phyloP scores from a whole-genome alignment of 2,888 invertebrate genomes.

The Craniophora ligustri region DNA sequence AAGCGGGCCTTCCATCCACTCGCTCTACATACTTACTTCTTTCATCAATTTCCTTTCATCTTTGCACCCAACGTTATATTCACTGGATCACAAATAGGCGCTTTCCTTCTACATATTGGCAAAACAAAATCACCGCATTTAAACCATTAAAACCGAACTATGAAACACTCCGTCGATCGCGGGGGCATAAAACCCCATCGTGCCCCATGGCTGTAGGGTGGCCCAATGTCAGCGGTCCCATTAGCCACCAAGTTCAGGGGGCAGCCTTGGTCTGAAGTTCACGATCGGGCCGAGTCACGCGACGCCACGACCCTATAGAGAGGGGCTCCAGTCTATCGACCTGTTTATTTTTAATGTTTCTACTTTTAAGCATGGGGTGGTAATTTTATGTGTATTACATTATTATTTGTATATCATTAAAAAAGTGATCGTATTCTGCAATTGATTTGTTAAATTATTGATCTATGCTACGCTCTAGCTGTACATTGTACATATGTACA shows the following conservation, averaged over 20 bases:
- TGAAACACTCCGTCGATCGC: slow-evolving; percentile 18
- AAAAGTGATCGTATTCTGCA: no score
- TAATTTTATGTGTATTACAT: no score
- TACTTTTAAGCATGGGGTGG: not conserved
- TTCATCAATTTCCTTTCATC: no score
- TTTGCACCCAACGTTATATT: no score
- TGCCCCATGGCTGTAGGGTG: slow-evolving; percentile 38
- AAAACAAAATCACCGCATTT: not conserved
- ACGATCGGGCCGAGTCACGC: slow-evolving; percentile 50
- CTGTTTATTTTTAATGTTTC: slow-evolving; percentile 26
- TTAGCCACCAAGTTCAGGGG: slow-evolving; percentile 53
- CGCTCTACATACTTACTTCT: no score
- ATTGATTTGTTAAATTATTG: not conserved
- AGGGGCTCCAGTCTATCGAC: slow-evolving; percentile 21
- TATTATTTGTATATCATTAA: no score
- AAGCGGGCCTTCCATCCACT: no score
- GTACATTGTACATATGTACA: not conserved
- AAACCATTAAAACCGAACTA: slow-evolving; percentile 7
- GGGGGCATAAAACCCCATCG: slow-evolving; percentile 33
- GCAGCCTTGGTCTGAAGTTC: slow-evolving; percentile 54
- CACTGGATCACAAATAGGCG: no score
- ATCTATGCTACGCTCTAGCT: not conserved
- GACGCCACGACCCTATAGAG: slow-evolving; percentile 24
- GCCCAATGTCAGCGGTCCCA: slow-evolving; percentile 50
- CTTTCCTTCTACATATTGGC: no score